Evolutionary conservation across 2,113 vertebrate species (phyloP).

Genomic region (Buteo buteo): DNA sequence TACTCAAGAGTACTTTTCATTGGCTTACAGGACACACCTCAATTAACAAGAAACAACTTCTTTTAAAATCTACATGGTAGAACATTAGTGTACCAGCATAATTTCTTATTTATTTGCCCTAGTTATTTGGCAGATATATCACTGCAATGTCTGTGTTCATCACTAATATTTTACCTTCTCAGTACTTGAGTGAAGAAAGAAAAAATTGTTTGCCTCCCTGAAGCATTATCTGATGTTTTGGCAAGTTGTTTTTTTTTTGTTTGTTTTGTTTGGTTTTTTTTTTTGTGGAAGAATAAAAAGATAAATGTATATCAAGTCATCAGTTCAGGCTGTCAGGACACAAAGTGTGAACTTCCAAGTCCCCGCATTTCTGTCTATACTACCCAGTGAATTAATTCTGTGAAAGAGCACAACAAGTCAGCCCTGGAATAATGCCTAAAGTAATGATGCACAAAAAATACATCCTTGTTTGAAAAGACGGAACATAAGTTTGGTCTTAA

Average conservation of each 20-base stretch:
- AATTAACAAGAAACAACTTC: not conserved
- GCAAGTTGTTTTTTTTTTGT: not conserved
- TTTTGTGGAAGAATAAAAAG: not conserved
- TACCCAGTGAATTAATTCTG: not conserved
- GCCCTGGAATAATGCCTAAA: not conserved
- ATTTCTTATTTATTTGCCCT: not conserved
- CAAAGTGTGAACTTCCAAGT: not conserved
- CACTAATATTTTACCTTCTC: not conserved
- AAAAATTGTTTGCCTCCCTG: not conserved
- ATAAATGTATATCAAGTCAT: not conserved
- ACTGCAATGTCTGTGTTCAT: not conserved
- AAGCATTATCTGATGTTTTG: not conserved
- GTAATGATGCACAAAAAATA: not conserved
- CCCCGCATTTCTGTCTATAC: not conserved
- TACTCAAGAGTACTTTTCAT: not conserved
- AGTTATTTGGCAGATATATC: not conserved
- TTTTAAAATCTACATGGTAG: not conserved
- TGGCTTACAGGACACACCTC: not conserved
- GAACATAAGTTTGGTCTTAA: not conserved
- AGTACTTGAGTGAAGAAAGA: not conserved
- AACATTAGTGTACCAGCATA: not conserved
- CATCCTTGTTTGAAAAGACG: not conserved
- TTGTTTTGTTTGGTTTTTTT: not conserved
- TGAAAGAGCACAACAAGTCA: not conserved
- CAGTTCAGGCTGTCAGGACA: not conserved